A percentile compares a stretch with the other conserved stretches of the same genome.
Evolutionary conservation across 1,140 invertebrate genomes (phyloP).

Genomic region (Listronotus bonariensis): DNA sequence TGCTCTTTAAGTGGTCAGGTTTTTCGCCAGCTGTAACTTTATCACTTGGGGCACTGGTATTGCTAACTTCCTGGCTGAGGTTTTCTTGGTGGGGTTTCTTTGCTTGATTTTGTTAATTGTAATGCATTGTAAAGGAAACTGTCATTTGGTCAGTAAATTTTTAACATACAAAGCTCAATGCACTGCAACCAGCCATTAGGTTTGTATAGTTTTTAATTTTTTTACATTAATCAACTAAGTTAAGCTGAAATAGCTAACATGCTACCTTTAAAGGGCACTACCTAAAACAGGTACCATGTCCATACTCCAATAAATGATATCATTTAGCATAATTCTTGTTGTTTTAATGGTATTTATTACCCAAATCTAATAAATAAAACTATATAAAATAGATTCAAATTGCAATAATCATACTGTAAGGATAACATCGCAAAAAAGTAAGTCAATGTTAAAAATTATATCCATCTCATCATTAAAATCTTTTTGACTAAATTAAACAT

Average conservation of each 20-base stretch:
- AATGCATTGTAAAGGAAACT: conserved; percentile 33
- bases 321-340: too few species aligned
- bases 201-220: not conserved
- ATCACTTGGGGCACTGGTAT: conserved; percentile 21
- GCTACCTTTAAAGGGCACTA: not conserved
- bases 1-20: conserved; percentile 27
- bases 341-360: too few species aligned
- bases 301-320: not conserved
- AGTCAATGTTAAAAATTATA: too few species aligned
- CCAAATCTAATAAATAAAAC: too few species aligned
- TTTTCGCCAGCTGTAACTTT: conserved; percentile 36
- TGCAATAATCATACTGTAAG: too few species aligned
- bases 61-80: conserved; percentile 33
- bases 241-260: not conserved
- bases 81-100: conserved; percentile 40
- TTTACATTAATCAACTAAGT: conserved; percentile 6
- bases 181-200: conserved; percentile 5
- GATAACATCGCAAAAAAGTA: too few species aligned
- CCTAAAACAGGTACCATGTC: conserved; percentile 5
- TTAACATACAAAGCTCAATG: conserved; percentile 2
- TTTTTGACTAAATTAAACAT: too few species aligned
- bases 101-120: conserved; percentile 51
- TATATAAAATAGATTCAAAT: too few species aligned
- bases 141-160: conserved; percentile 1
- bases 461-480: too few species aligned